A percentile compares a stretch with the other conserved stretches of the same genome.
These are phyloP conservation scores for Augochlora pura DNA, from an alignment of 1,140 invertebrate species.

Conservation along the genomic window DNA sequence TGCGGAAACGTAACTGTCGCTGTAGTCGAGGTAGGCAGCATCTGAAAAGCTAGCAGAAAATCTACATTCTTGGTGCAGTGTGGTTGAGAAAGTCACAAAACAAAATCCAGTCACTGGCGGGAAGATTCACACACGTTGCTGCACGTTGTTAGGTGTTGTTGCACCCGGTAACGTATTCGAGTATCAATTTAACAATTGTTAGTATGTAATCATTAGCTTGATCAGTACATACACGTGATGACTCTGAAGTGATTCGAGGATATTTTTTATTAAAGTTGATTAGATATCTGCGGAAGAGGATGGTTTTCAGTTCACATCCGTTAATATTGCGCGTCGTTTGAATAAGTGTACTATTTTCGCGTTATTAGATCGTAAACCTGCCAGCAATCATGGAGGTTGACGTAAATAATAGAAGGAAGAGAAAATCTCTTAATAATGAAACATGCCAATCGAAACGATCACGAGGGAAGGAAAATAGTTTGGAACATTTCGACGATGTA, in stretches of 20 bases:
- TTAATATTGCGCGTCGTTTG: background rate
- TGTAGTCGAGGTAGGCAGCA: background rate
- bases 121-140: slow-evolving; percentile 5
- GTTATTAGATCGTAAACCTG: background rate
- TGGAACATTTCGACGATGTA: slow-evolving; percentile 14
- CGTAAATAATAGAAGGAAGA: background rate
- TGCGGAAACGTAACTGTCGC: too few relatives aligned
- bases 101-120: slow-evolving; percentile 19
- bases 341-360: background rate
- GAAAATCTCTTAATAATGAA: background rate
- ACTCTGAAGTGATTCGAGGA: background rate
- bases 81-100: background rate
- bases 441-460: slow-evolving; percentile 13
- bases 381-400: slow-evolving; percentile 23
- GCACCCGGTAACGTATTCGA: background rate
- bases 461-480: background rate
- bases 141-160: background rate
- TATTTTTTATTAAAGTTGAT: background rate
- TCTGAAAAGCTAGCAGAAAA: background rate
- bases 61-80: background rate
- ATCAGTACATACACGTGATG: background rate
- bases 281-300: background rate
- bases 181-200: background rate
- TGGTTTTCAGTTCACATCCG: background rate
- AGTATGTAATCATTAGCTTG: background rate